Evolutionary conservation across 2,797 vertebrate species (phyloP).

Genomic region (Malurus leucopterus): DNA sequence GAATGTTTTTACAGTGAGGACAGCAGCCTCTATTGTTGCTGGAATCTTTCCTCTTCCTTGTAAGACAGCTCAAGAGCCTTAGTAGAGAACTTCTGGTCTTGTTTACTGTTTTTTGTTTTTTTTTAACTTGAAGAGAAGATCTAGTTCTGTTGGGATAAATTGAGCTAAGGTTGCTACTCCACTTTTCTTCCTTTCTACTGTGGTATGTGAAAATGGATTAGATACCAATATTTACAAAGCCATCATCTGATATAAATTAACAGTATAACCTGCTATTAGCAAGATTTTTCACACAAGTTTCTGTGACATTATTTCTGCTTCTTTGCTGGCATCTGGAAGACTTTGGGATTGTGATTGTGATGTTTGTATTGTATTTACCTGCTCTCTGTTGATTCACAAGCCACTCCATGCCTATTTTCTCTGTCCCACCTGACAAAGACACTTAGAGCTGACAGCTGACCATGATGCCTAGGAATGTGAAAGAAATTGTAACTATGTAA

Average conservation of each 20-base stretch:
- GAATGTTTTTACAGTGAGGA: neutral
- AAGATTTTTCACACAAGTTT: neutral
- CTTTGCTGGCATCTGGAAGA: constrained; percentile 22
- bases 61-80: neutral
- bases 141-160: neutral
- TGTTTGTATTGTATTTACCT: neutral
- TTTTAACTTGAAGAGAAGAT: neutral
- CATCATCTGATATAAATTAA: neutral
- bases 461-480: neutral
- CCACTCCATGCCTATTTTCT: neutral
- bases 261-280: neutral
- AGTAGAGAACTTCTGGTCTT: neutral
- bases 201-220: neutral
- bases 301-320: constrained; percentile 11
- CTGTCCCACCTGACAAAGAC: neutral
- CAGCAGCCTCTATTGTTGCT: neutral
- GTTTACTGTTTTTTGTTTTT: neutral
- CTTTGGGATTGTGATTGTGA: neutral
- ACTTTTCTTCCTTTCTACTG: neutral
- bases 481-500: neutral
- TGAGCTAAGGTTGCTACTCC: neutral
- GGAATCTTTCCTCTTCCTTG: neutral
- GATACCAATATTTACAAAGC: neutral
- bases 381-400: neutral
- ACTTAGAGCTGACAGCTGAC: neutral